Conservation (phyloP, 2,888 invertebrate species). For the Antheraea yamamai region DNA sequence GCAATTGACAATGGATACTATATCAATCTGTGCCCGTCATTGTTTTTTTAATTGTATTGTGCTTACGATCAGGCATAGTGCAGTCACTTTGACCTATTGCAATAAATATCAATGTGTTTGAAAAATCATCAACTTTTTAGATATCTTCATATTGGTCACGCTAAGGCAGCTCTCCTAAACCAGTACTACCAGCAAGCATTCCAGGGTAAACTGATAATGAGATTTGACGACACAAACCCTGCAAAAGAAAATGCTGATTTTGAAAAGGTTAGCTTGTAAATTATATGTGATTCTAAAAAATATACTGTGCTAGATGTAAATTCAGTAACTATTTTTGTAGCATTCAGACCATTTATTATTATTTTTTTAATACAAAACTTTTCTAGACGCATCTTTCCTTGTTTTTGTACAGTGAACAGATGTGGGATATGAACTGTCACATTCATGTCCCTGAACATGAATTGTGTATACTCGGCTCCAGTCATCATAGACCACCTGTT, state of each 20-base stretch:
- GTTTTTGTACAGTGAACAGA: too few relatives aligned
- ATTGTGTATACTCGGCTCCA: too few relatives aligned
- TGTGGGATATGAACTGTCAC: too few relatives aligned
- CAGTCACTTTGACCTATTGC: background rate
- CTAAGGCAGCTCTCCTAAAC: conserved; percentile 98
- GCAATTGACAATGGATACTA: too few relatives aligned
- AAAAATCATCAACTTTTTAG: conserved; percentile 58
- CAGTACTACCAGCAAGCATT: conserved; percentile 97
- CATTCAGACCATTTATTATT: background rate
- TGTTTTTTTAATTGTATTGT: too few relatives aligned
- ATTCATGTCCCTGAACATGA: too few relatives aligned
- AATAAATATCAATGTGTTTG: background rate
- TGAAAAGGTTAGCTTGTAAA: conserved; percentile 87
- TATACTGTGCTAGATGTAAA: background rate
- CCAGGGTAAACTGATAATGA: conserved; percentile 97
- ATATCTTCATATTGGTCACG: conserved; percentile 98
- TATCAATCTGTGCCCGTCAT: too few relatives aligned
- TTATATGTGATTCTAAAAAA: background rate
- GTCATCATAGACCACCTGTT: too few relatives aligned
- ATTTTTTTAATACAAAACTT: too few relatives aligned
- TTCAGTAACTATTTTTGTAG: background rate
- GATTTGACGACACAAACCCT: conserved; percentile 99
- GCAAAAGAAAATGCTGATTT: conserved; percentile 98
- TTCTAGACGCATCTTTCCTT: too few relatives aligned
- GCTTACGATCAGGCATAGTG: too few relatives aligned